Conservation (phyloP, 2,113 vertebrate species). For the Limanda limanda region DNA sequence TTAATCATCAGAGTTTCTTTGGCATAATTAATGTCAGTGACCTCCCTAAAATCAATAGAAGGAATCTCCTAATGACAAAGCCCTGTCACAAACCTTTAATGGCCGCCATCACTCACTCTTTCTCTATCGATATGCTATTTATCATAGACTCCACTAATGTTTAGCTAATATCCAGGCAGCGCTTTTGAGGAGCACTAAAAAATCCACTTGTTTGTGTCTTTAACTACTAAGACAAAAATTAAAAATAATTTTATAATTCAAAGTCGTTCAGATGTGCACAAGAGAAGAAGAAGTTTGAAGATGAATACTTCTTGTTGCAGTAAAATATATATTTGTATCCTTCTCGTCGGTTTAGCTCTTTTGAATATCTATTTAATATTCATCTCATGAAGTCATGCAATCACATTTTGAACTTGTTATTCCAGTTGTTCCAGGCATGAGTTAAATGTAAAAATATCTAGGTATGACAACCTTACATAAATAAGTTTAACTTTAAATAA, state of each 20-base stretch:
- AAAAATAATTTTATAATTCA: too few relatives aligned
- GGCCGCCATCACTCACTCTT: constrained; percentile 68
- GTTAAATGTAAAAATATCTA: neutral
- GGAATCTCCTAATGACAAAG: constrained; percentile 63
- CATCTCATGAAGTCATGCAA: neutral
- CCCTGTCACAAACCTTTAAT: constrained; percentile 60
- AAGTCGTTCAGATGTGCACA: neutral
- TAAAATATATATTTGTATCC: neutral
- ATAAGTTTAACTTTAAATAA: too few relatives aligned
- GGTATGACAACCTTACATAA: too few relatives aligned
- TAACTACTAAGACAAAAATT: constrained; percentile 5
- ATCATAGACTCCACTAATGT: constrained; percentile 43
- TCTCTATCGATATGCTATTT: constrained; percentile 60
- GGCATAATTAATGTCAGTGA: constrained; percentile 65
- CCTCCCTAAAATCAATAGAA: constrained; percentile 66
- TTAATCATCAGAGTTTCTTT: constrained; percentile 60
- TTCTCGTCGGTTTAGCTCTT: constrained; percentile 14
- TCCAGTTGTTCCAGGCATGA: neutral
- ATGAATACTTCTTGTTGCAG: neutral
- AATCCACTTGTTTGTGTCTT: neutral
- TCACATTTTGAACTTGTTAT: neutral
- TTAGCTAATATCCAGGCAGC: constrained; percentile 16
- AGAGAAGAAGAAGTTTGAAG: neutral
- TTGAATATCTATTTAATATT: constrained; percentile 16
- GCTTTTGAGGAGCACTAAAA: too few relatives aligned